Conservation (phyloP, 2,797 vertebrate genomes). For the Acomys russatus region DNA sequence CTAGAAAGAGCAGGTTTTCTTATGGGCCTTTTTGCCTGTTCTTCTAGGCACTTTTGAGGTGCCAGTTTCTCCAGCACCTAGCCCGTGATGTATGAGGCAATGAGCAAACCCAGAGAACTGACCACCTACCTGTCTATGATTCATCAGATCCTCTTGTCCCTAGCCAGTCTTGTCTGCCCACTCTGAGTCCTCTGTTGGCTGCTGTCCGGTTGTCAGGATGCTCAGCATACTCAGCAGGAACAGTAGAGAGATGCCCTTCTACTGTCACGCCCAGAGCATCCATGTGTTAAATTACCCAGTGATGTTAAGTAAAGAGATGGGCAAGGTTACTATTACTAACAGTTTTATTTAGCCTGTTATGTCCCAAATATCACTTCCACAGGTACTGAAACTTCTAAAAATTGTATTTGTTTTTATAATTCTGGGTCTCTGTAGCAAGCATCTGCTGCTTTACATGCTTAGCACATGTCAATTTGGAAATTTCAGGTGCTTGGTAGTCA, state of each 20-base stretch:
- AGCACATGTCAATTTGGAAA: accelerated
- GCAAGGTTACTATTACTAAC: not conserved
- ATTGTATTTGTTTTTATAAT: not conserved
- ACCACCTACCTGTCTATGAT: not conserved
- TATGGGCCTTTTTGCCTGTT: not conserved
- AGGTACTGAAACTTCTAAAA: not conserved
- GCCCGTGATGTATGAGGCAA: not conserved
- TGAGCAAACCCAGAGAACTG: not conserved
- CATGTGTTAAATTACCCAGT: conserved; percentile 15
- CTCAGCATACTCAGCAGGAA: conserved; percentile 14
- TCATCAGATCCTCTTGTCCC: not conserved
- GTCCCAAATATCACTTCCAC: conserved; percentile 19
- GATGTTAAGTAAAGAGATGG: not conserved
- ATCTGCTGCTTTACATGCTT: not conserved
- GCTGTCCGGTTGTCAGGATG: not conserved
- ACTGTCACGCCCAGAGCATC: conserved; percentile 3
- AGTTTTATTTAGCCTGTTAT: conserved; percentile 39
- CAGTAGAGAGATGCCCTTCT: conserved; percentile 4
- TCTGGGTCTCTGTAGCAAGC: not conserved
- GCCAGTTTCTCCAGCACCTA: not conserved
- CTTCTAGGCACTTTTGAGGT: not conserved
- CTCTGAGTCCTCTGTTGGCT: not conserved
- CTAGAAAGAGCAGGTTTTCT: not conserved
- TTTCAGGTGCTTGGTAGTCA: not conserved
- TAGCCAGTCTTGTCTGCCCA: not conserved